Conservation (phyloP, 2,113 vertebrate species). For the Recurvirostra avosetta region DNA sequence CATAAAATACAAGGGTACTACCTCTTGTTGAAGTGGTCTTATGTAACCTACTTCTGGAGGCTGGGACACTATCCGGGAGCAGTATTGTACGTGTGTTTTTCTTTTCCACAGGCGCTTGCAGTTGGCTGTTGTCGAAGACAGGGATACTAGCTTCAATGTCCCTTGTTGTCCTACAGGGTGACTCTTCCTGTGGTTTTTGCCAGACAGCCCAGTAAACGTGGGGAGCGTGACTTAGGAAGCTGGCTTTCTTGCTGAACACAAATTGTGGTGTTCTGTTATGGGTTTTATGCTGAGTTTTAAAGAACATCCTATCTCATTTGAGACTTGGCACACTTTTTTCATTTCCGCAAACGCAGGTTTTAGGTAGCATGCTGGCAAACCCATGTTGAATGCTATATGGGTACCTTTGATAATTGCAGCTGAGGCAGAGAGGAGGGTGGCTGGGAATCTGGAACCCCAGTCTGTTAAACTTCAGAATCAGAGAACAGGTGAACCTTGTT, state of each 20-base stretch:
- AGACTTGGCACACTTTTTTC: neutral
- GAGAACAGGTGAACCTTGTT: neutral
- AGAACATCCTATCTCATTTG: neutral
- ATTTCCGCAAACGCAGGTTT: neutral
- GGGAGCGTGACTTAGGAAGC: rapidly evolving
- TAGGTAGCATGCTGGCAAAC: neutral
- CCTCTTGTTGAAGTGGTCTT: neutral
- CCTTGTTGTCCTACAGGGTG: neutral
- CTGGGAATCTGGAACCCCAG: neutral
- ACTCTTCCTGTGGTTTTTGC: neutral
- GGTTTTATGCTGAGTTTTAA: neutral
- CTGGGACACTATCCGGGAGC: neutral
- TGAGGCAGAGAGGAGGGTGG: neutral
- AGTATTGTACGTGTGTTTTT: neutral
- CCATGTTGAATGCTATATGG: neutral
- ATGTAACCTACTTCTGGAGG: neutral
- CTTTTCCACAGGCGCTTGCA: neutral
- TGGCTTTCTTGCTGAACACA: neutral
- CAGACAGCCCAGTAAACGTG: neutral
- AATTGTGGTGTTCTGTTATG: neutral
- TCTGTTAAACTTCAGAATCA: neutral
- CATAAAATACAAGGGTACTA: neutral
- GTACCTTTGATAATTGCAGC: neutral
- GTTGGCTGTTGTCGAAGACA: neutral
- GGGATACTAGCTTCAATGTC: neutral